These are phyloP conservation scores for Microtus richardsoni DNA, from an alignment of 2,113 vertebrate genomes.

Conservation along the genomic window DNA sequence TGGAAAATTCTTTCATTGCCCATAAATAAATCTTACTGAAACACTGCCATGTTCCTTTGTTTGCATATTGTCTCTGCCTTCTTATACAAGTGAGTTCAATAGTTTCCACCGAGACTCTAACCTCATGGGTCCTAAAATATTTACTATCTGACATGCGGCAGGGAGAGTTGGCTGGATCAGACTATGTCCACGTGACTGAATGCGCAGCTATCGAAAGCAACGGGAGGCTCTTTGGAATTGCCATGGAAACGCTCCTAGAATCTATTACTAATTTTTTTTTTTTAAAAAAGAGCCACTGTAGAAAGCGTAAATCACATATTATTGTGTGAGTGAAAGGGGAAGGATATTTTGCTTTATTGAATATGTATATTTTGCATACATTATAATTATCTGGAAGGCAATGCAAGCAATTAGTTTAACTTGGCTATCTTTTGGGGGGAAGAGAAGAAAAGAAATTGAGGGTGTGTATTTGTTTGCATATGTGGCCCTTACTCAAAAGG, in stretches of 20 bases:
- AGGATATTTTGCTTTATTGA: not conserved
- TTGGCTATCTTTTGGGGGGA: not conserved
- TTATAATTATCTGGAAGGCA: constrained; percentile 35
- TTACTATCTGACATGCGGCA: not conserved
- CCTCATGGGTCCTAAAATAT: not conserved
- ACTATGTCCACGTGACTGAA: not conserved
- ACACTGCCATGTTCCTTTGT: not conserved
- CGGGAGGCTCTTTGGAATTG: not conserved
- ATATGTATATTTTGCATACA: not conserved
- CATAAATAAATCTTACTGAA: not conserved
- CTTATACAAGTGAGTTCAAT: not conserved
- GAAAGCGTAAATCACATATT: not conserved
- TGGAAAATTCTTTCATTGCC: not conserved
- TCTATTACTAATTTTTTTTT: not conserved
- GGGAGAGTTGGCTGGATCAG: not conserved
- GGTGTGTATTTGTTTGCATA: not conserved
- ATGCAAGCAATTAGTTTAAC: constrained; percentile 12
- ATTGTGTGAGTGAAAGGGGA: not conserved
- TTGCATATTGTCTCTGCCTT: not conserved
- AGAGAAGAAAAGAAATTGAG: not conserved
- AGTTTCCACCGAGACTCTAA: constrained; percentile 10
- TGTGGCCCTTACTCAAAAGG: not conserved
- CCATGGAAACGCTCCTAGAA: not conserved
- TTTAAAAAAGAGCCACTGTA: not conserved
- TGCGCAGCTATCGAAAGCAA: not conserved